Conservation (phyloP, 2,797 vertebrate genomes). For the Furcifer pardalis region DNA sequence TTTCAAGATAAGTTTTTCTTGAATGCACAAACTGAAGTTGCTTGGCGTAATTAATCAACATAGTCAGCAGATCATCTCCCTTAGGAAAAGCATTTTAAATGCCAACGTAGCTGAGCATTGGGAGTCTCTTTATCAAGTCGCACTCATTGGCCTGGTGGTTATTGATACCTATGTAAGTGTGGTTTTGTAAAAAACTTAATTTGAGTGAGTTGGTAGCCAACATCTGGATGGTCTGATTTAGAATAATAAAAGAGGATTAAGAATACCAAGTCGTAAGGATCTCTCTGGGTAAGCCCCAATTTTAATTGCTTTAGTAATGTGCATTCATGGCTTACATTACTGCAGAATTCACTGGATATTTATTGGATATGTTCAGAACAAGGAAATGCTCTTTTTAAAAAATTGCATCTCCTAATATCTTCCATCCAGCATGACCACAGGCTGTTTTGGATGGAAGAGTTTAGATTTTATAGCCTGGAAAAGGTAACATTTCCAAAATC, state of each 20-base stretch:
- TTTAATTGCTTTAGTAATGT: too few relatives aligned
- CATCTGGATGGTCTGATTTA: background rate
- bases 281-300: background rate
- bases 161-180: background rate
- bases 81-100: constrained; percentile 36
- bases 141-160: constrained; percentile 50
- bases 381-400: too few relatives aligned
- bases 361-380: background rate
- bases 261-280: background rate
- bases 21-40: constrained; percentile 24
- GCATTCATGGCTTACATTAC: too few relatives aligned
- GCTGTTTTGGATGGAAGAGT: too few relatives aligned
- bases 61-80: constrained; percentile 49
- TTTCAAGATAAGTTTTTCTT: constrained; percentile 50
- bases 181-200: background rate
- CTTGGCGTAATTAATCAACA: constrained; percentile 39
- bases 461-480: too few relatives aligned
- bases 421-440: too few relatives aligned
- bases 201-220: background rate
- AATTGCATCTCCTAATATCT: too few relatives aligned
- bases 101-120: background rate
- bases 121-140: constrained; percentile 1
- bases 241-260: background rate
- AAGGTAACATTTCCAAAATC: too few relatives aligned
- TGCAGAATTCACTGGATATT: background rate